phyloP scores from a whole-genome alignment of 2,888 invertebrate genomes.

The Ganaspis brasiliensis region DNA sequence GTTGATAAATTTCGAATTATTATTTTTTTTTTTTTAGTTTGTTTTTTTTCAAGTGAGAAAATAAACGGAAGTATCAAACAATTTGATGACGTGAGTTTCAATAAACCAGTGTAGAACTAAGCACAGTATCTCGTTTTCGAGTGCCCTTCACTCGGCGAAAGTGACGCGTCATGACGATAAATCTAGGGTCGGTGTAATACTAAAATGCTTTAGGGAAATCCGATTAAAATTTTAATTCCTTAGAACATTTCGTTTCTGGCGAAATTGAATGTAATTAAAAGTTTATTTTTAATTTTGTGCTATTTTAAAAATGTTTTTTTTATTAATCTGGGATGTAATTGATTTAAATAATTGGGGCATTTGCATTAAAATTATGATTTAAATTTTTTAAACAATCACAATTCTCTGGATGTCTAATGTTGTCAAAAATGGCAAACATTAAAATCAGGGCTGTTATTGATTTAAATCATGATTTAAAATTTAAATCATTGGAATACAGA shows the following conservation, averaged over 20 bases:
- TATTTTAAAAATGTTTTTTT: no score
- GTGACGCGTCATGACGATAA: constrained; percentile 40
- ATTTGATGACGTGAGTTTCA: constrained; percentile 30
- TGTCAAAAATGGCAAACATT: no score
- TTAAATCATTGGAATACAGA: no score
- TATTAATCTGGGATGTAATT: no score
- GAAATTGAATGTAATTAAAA: constrained; percentile 2
- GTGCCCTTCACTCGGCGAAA: constrained; percentile 41
- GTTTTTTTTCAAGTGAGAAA: neutral
- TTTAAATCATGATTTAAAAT: no score
- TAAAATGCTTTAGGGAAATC: constrained; percentile 13
- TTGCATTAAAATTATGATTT: no score
- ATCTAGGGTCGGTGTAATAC: constrained; percentile 32
- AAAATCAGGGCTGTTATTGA: no score
- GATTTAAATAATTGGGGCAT: no score
- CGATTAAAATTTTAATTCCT: constrained; percentile 1
- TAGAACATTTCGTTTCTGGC: neutral
- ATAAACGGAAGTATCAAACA: neutral
- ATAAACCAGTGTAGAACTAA: constrained; percentile 17
- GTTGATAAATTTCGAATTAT: neutral
- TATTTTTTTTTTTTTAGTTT: neutral
- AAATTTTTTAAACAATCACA: no score
- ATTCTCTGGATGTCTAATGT: no score
- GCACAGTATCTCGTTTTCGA: constrained; percentile 19
- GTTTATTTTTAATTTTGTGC: neutral